These are phyloP conservation scores for Loriculus beryllinus DNA, from an alignment of 2,797 vertebrate species.

Conservation along the genomic window DNA sequence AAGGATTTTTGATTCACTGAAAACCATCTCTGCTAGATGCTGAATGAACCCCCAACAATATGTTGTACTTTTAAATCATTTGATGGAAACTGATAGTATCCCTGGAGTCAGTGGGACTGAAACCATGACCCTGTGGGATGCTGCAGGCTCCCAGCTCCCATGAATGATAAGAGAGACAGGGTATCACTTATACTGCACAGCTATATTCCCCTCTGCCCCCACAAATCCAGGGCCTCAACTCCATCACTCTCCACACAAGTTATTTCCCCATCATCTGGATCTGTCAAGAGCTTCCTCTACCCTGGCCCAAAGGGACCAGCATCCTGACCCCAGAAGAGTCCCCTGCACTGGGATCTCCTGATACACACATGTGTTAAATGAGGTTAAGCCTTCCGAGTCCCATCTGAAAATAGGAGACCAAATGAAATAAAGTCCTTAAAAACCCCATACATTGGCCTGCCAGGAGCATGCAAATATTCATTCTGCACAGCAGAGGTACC, in stretches of 20 bases:
- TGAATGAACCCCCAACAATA: not conserved
- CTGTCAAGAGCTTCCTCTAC: not conserved
- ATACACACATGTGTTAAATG: not conserved
- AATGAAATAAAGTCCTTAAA: not conserved
- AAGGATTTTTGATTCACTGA: not conserved
- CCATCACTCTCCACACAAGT: not conserved
- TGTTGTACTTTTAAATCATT: not conserved
- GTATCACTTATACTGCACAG: not conserved
- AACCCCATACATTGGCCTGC: not conserved
- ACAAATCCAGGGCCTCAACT: not conserved
- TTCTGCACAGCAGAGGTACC: slow-evolving; percentile 17
- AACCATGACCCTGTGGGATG: not conserved
- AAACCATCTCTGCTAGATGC: not conserved
- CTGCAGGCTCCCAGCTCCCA: not conserved
- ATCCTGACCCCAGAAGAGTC: not conserved
- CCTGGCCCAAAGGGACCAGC: not conserved
- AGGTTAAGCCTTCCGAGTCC: not conserved
- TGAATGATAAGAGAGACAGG: not conserved
- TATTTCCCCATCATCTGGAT: not conserved
- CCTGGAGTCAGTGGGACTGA: not conserved
- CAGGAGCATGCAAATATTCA: not conserved
- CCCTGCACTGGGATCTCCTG: not conserved
- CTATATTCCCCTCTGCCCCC: not conserved
- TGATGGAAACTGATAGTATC: slow-evolving; percentile 4
- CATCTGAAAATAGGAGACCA: not conserved